Base-by-base conservation (phyloP, 2,888 invertebrate species). In the Alentia gelatinosa region DNA sequence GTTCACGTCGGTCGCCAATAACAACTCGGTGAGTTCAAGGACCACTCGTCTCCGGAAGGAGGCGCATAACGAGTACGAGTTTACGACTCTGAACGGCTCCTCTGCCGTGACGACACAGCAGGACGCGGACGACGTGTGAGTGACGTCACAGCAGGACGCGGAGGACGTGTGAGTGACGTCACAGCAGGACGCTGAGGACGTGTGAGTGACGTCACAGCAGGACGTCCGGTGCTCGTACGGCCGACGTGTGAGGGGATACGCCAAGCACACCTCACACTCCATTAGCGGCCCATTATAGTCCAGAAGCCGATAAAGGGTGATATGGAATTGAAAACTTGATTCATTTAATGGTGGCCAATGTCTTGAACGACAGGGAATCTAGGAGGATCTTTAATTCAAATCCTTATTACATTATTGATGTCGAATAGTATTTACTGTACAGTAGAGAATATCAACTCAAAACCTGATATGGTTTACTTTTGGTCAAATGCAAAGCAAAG, bases 21-120 rank as follows among this genome's bases (percentile, higher is more conserved):
- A 90, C 37, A 90, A 86, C 86, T 50, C 83, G 30, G 12, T 37
- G 40, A 42, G 40, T 9, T 35, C 42, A 26, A 86, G 84, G 40
- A 86, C 83, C 50, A 84, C 56, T 30, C 30, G 40, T 7, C 37
- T 40, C 39, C 39, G 79, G 23, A 26, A 33, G 0, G 63, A 84
- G 39, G 50, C 33, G 4, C 79, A 90, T 35, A 79, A 79, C 1
- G 90, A 86, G 86, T 90, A 90, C 63, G 90, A 90, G 84, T 90
- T 90, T 35, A 90, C 90, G 0, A 86, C 86, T 0, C 40, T 90
- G 56, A 89, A 89, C 39, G 89, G 89, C 15, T 89, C 89, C 30
- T 89, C 89, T 5, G 50, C 89, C 3, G 56, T 33, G 0, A 50
- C 47, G 1, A 86, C 42, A 3, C 42, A 86, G n/a, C 33, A 63